These are phyloP conservation scores for Trematomus bernacchii DNA, from an alignment of 2,797 vertebrate genomes.

Conservation along the genomic window DNA sequence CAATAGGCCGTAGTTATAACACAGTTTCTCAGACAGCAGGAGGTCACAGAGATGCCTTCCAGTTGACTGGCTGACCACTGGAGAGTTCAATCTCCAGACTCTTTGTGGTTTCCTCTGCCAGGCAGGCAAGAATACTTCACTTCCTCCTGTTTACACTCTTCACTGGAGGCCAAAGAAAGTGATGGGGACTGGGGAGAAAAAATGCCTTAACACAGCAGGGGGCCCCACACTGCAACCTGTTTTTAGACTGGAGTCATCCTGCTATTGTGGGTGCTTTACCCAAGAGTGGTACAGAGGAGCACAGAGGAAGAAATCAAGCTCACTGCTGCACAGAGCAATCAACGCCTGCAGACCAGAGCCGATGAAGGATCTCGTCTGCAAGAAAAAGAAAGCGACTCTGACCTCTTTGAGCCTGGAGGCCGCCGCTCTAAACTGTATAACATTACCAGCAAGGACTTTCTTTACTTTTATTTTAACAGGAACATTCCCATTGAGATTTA, in stretches of 20 bases:
- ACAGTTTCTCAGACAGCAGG: constrained; percentile 48
- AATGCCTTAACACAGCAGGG: constrained; percentile 36
- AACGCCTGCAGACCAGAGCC: constrained; percentile 27
- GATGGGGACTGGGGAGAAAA: constrained; percentile 35
- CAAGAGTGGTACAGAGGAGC: constrained; percentile 27
- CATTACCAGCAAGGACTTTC: neutral
- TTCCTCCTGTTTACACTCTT: constrained; percentile 76
- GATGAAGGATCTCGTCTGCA: constrained; percentile 54
- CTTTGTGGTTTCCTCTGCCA: constrained; percentile 65
- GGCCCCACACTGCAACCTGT: constrained; percentile 35
- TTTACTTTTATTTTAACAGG: too few relatives aligned
- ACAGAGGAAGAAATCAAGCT: constrained; percentile 18
- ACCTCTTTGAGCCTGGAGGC: constrained; percentile 25
- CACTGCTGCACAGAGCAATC: constrained; percentile 40
- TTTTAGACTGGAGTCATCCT: constrained; percentile 72
- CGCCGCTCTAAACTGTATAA: constrained; percentile 20
- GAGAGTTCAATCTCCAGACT: constrained; percentile 69
- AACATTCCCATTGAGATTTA: too few relatives aligned
- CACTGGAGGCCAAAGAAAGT: constrained; percentile 66
- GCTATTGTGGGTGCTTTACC: constrained; percentile 69
- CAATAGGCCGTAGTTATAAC: constrained; percentile 49
- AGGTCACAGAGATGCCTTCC: constrained; percentile 42
- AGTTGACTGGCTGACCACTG: constrained; percentile 60
- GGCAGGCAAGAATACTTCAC: constrained; percentile 60
- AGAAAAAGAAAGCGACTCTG: constrained; percentile 34